These are phyloP conservation scores for Stichopus horrens DNA, from an alignment of 53 echinoderm and acorn worm species.

Conservation along the genomic window DNA sequence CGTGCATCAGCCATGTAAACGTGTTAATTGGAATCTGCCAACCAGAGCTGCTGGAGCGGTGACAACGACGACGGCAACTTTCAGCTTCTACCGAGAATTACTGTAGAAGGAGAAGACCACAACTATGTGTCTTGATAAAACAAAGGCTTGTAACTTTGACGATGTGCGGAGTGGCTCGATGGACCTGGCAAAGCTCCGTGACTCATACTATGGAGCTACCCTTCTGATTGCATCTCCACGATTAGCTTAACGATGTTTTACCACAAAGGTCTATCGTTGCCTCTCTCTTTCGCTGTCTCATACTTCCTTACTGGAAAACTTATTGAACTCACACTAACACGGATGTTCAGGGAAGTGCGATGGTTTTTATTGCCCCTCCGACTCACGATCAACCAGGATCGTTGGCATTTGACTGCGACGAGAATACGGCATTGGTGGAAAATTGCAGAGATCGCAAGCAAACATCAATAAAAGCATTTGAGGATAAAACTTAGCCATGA, in stretches of 20 bases:
- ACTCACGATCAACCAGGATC: not conserved
- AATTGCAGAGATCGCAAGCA: not conserved
- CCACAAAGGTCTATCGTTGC: not conserved
- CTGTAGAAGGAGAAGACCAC: not conserved
- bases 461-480: not conserved
- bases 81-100: no score
- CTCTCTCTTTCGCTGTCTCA: not conserved
- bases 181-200: not conserved
- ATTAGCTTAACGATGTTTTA: not conserved
- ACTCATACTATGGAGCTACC: constrained; percentile 20
- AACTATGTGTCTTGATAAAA: not conserved
- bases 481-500: not conserved
- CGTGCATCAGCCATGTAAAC: constrained; percentile 23
- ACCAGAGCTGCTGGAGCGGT: not conserved
- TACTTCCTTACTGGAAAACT: not conserved
- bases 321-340: not conserved
- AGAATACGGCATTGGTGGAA: not conserved
- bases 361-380: not conserved
- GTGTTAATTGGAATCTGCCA: constrained; percentile 23
- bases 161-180: not conserved
- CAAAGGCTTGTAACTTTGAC: not conserved
- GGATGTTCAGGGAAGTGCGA: not conserved
- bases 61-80: no score
- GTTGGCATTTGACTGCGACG: not conserved
- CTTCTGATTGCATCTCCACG: not conserved